phyloP scores from a whole-genome alignment of 2,888 invertebrate genomes.

The Netelia virgata region DNA sequence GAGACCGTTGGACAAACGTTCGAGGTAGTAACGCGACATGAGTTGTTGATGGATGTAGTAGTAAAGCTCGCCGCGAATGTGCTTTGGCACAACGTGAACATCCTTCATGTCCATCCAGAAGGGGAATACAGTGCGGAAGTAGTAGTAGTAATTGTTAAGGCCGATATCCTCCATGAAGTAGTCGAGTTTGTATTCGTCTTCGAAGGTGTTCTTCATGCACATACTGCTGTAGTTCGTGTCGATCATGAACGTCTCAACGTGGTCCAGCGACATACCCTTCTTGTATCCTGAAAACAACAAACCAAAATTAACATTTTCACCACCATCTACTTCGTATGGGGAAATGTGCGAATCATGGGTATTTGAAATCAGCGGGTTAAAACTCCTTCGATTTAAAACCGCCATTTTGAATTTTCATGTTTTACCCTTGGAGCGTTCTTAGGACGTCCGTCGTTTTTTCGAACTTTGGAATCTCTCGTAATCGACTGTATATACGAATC shows the following conservation, averaged over 20 bases:
- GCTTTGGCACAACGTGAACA: slow-evolving; percentile 84
- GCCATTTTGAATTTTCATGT: neutral
- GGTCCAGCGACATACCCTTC: slow-evolving; percentile 68
- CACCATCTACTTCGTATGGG: neutral
- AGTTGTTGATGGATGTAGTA: slow-evolving; percentile 89
- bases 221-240: slow-evolving; percentile 88
- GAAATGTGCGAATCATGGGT: neutral
- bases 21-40: slow-evolving; percentile 89
- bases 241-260: slow-evolving; percentile 73
- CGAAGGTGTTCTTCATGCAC: slow-evolving; percentile 85
- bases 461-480: neutral
- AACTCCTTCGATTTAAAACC: neutral
- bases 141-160: slow-evolving; percentile 89
- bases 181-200: slow-evolving; percentile 87
- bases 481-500: no score
- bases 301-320: slow-evolving; percentile 10
- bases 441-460: no score
- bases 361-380: neutral
- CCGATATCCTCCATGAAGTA: slow-evolving; percentile 91
- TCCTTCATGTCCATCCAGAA: slow-evolving; percentile 88
- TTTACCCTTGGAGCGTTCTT: no score
- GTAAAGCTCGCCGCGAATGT: slow-evolving; percentile 89
- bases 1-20: slow-evolving; percentile 89
- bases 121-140: slow-evolving; percentile 88
- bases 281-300: slow-evolving; percentile 65